Evolutionary conservation across 2,113 vertebrate genomes (phyloP).

Genomic region (Nothobranchius furzeri): DNA sequence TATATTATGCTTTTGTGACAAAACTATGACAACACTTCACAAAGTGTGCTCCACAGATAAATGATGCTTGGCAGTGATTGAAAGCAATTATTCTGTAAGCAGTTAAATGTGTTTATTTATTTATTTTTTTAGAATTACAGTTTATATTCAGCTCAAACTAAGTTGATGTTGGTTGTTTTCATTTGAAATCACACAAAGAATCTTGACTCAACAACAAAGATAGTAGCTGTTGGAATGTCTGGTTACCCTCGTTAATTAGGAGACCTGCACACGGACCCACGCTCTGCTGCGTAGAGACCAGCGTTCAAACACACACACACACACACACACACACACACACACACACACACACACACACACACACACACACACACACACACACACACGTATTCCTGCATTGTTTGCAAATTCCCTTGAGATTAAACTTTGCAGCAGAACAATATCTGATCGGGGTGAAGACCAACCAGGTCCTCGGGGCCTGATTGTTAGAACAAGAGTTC

Average conservation of each 20-base stretch:
- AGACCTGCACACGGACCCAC: constrained; percentile 61
- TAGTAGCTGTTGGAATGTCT: constrained; percentile 54
- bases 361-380: constrained; percentile 12
- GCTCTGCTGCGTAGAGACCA: constrained; percentile 68
- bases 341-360: constrained; percentile 12
- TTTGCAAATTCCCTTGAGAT: constrained; percentile 72
- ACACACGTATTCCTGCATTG: constrained; percentile 64
- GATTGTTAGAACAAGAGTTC: constrained; percentile 73
- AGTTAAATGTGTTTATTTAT: constrained; percentile 5
- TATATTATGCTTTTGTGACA: constrained; percentile 24
- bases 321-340: not conserved
- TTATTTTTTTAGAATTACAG: constrained; percentile 21
- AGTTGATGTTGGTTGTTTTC: constrained; percentile 17
- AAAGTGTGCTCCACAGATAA: constrained; percentile 14
- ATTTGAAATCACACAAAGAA: constrained; percentile 31
- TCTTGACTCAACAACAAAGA: constrained; percentile 50
- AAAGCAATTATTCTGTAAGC: constrained; percentile 30
- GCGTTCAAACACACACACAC: constrained; percentile 18
- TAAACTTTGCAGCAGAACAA: constrained; percentile 68
- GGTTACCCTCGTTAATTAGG: constrained; percentile 72
- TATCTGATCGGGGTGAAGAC: constrained; percentile 66
- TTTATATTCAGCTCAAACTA: constrained; percentile 27
- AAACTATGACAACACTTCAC: constrained; percentile 24
- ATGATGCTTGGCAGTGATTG: constrained; percentile 17
- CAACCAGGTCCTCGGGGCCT: constrained; percentile 67